Evolutionary conservation across 2,888 invertebrate genomes (phyloP), one percentile per base, ranked within the genome.

Genomic region (Drosophila mimica): DNA sequence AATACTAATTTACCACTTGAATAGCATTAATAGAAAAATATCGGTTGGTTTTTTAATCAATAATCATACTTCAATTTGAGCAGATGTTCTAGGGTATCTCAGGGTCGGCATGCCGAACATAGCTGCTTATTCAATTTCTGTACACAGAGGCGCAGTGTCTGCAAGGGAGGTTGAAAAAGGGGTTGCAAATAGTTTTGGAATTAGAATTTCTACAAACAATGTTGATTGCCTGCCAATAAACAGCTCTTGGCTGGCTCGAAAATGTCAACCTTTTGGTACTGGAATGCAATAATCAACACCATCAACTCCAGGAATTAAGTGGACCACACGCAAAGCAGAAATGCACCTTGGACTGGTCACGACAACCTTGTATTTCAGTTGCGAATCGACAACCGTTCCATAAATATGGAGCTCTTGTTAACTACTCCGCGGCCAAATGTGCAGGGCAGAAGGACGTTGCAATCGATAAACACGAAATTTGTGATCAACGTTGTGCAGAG

Each of bases 331-430:
- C 76, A 43, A 74, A 33, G 31, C 46, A 20, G 2, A 53, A 43
- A 49, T 31, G 13, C 25, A 30, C 40, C 40, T 7, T 33, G 48
- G 33, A 48, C 31, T 48, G 56, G 13, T 6, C 33, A 53, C 51
- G 63, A 30, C 30, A 68, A 43, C 34, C 64, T 52, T 46, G 48
- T 53, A 56, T 64, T 65, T 73, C 67, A 87, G 88, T 87, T 68
- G 61, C 58, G 28, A 54, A 28, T 65, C 49, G 68, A 58, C 78
- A 67, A 61, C 66, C 62, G 65, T n/a, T 57, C 33, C 57, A 65
- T 62, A 15, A 71, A 65, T 70, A 84, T 84, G 84, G 64, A 82
- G 48, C 65, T 79, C 13, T 81, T 86, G 15, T 66, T 89, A n/a
- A 67, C 31, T 7, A 68, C 56, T 43, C 57, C 68, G 30, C 15